These are phyloP conservation scores for Parazoanthus atlanticus DNA, from an alignment of 92 coral and sea anemone genomes.

Conservation along the genomic window DNA sequence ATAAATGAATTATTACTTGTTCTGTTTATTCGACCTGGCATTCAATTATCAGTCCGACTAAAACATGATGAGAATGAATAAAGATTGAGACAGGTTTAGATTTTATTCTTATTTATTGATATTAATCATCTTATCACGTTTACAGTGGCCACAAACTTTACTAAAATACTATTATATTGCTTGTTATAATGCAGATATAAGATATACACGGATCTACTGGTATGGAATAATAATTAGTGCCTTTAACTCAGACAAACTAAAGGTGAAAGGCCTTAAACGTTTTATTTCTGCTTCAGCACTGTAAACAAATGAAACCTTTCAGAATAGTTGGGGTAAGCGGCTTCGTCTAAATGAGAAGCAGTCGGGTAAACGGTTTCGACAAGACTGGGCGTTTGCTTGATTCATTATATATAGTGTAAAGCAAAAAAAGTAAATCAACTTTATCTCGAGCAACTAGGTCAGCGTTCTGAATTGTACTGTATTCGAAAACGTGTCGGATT, in stretches of 20 bases:
- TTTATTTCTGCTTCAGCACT: neutral
- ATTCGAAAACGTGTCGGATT: neutral
- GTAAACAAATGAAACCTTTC: neutral
- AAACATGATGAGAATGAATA: too few species aligned
- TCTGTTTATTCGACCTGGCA: neutral
- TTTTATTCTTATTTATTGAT: neutral
- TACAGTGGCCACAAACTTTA: neutral
- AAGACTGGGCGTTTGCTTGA: neutral
- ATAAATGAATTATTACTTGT: neutral
- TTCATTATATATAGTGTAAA: neutral
- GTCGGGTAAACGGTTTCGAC: neutral
- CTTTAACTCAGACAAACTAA: neutral
- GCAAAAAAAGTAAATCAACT: neutral
- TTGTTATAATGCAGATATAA: neutral
- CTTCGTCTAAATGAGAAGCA: neutral
- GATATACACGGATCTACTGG: too few species aligned
- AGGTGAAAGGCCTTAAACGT: neutral
- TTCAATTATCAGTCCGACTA: neutral
- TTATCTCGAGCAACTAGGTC: neutral
- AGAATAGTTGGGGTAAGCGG: neutral
- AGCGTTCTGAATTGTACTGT: neutral
- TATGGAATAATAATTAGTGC: neutral
- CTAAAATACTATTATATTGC: neutral
- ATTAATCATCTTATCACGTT: neutral
- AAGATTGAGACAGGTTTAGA: neutral